Base-by-base conservation (phyloP, 1,140 invertebrate species). In the Pissodes strobi region DNA sequence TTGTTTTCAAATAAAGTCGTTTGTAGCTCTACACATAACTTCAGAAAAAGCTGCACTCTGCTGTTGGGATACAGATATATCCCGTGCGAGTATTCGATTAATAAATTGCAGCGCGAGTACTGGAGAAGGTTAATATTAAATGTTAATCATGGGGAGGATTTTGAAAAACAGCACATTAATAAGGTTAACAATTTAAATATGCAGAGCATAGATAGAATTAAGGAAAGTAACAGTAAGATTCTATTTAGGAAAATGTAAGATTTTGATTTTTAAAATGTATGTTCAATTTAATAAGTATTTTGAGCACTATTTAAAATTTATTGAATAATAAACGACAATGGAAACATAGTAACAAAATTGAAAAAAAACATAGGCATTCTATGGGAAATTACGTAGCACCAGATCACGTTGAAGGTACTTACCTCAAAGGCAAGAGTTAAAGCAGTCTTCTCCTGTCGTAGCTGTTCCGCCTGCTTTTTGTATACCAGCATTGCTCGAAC, bases 341-440 rank as follows among this genome's bases (percentile, higher is more conserved):
- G n/a, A n/a, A n/a, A n/a, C n/a, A n/a, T n/a, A n/a, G n/a, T n/a
- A n/a, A n/a, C n/a, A n/a, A n/a, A n/a, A n/a, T n/a, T n/a, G n/a
- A n/a, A n/a, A n/a, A n/a, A n/a, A n/a, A n/a, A n/a, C n/a, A n/a
- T n/a, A n/a, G n/a, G n/a, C n/a, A n/a, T n/a, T n/a, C n/a, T n/a
- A n/a, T n/a, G n/a, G 30, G 19, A 15, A 27, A 43, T 75, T 8
- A 23, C 23, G 55, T 34, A 34, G n/a, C 38, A 56, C 46, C 25
- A 27, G n/a, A n/a, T n/a, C n/a, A n/a, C n/a, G n/a, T n/a, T n/a
- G n/a, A n/a, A n/a, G n/a, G n/a, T 21, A 74, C 80, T 83, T 73
- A 90, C 89, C 86, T 92, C 90, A 79, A 90, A 90, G 43, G 88
- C 89, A 62, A 87, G 79, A 58, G 88, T 86, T 59, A 91, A 80